phyloP scores from a whole-genome alignment of 2,113 vertebrate species.

The Hydrolagus affinis region DNA sequence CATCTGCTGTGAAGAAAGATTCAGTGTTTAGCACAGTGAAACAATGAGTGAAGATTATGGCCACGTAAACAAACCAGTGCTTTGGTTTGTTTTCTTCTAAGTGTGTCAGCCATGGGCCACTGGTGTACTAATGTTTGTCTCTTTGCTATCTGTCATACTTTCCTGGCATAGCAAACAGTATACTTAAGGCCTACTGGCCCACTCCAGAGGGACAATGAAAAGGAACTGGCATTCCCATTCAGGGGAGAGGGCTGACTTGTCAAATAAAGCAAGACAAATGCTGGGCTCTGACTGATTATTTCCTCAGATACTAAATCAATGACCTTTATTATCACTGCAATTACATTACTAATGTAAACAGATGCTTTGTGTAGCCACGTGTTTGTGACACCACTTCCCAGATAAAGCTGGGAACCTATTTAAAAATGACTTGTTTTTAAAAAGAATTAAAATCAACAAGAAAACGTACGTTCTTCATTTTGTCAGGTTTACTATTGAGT shows the following conservation, averaged over 20 bases:
- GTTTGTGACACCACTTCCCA: constrained; percentile 47
- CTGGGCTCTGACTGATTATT: constrained; percentile 74
- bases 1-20: background rate
- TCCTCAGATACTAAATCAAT: constrained; percentile 82
- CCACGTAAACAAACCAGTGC: constrained; percentile 34
- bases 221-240: constrained; percentile 64
- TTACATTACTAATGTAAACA: constrained; percentile 85
- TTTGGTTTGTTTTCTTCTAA: constrained; percentile 52
- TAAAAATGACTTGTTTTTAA: background rate
- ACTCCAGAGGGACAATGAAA: constrained; percentile 63
- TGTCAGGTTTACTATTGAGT: background rate
- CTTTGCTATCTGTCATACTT: constrained; percentile 59
- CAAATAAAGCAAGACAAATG: constrained; percentile 87
- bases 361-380: constrained; percentile 70
- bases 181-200: constrained; percentile 48
- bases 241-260: constrained; percentile 63
- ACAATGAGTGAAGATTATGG: background rate
- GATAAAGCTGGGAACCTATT: background rate
- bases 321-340: constrained; percentile 84
- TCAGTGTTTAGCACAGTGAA: constrained; percentile 8
- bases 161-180: constrained; percentile 49
- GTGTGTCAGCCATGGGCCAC: constrained; percentile 51
- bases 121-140: constrained; percentile 60
- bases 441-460: background rate
- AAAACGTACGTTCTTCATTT: background rate